These are phyloP conservation scores for Danio albolineatus DNA, from an alignment of 2,797 vertebrate genomes.

Conservation along the genomic window DNA sequence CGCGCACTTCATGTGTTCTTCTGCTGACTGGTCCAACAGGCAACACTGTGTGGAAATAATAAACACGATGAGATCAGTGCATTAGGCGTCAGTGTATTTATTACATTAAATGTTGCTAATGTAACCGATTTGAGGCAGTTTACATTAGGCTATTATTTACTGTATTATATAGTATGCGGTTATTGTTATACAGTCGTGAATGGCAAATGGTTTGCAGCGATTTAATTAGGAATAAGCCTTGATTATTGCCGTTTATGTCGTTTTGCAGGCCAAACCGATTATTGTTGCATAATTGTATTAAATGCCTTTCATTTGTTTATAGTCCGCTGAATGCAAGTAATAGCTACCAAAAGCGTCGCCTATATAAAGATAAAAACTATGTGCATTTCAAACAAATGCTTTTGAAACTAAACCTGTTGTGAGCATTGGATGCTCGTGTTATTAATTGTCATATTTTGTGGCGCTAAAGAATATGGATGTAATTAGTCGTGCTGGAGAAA, in stretches of 20 bases:
- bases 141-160: neutral
- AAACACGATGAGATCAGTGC: neutral
- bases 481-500: conserved; percentile 39
- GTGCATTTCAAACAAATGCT: neutral
- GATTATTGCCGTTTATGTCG: conserved; percentile 1
- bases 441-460: conserved; percentile 50
- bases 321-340: neutral
- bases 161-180: neutral
- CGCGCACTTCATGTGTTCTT: conserved; percentile 9
- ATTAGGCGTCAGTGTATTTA: neutral
- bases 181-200: neutral
- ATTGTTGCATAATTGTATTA: conserved; percentile 38
- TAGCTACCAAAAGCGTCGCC: neutral
- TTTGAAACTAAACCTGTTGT: conserved; percentile 22
- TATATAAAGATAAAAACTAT: neutral
- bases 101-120: neutral
- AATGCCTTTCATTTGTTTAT: neutral
- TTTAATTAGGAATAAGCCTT: neutral
- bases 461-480: conserved; percentile 29
- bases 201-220: neutral
- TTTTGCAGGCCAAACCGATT: neutral
- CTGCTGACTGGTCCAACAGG: neutral
- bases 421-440: conserved; percentile 42
- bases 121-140: neutral
- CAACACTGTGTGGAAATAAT: conserved; percentile 1